phyloP scores from a whole-genome alignment of 2,113 vertebrate species.

The Dromaius novaehollandiae region DNA sequence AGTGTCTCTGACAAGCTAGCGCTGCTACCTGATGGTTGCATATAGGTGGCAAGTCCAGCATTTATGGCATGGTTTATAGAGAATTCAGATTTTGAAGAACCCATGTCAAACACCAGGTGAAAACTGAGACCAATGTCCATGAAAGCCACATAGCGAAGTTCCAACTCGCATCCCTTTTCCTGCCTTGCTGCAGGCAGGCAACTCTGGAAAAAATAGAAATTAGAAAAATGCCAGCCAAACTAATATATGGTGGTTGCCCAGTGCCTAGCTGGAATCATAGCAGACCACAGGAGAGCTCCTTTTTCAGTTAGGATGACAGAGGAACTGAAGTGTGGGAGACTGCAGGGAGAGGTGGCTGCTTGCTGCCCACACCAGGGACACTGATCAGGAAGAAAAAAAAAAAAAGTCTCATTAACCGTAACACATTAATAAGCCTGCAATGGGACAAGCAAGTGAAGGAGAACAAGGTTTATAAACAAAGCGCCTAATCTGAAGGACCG shows the following conservation, averaged over 20 bases:
- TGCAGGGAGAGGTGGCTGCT: neutral
- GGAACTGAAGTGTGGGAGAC: neutral
- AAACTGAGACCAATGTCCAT: neutral
- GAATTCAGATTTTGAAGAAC: neutral
- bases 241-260: neutral
- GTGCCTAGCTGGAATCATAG: neutral
- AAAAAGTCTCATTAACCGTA: neutral
- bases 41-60: neutral
- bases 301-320: neutral
- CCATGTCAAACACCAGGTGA: neutral
- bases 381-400: neutral
- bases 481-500: neutral
- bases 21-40: neutral
- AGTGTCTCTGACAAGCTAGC: neutral
- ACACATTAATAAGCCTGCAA: neutral
- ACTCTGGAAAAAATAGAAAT: neutral
- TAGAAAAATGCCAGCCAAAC: neutral
- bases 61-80: neutral
- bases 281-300: neutral
- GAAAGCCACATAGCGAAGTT: neutral
- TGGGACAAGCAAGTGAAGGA: neutral
- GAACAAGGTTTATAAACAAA: neutral
- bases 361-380: neutral
- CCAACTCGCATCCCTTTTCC: neutral
- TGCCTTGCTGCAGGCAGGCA: neutral